phyloP scores from a whole-genome alignment of 2,888 invertebrate genomes.

The Agapetus fuscipes region DNA sequence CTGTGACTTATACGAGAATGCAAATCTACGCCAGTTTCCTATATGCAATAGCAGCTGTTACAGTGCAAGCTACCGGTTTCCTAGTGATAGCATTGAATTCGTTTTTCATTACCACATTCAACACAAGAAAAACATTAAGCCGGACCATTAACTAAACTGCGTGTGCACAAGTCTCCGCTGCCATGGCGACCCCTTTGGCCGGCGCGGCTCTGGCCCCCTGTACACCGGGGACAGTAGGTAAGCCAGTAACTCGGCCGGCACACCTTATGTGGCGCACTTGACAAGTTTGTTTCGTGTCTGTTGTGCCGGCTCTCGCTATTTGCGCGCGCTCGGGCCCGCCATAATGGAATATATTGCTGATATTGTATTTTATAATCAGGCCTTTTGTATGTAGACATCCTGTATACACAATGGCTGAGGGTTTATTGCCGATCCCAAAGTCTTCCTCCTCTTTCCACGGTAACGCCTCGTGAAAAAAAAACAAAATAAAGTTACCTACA shows the following conservation, averaged over 20 bases:
- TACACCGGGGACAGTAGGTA: too few relatives aligned
- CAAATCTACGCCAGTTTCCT: too few relatives aligned
- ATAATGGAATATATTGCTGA: conserved; percentile 22
- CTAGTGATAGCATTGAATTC: too few relatives aligned
- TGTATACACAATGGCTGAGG: conserved; percentile 21
- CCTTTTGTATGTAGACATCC: conserved; percentile 22
- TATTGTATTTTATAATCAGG: conserved; percentile 22
- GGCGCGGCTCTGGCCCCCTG: neutral
- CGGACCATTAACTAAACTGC: too few relatives aligned
- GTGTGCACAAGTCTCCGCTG: too few relatives aligned
- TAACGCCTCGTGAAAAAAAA: neutral
- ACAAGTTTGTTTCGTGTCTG: conserved; percentile 22
- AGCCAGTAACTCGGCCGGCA: conserved; percentile 13
- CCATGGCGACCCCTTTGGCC: too few relatives aligned
- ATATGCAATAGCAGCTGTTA: too few relatives aligned
- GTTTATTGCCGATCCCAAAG: conserved; percentile 14
- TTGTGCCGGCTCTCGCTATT: conserved; percentile 18
- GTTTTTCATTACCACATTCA: too few relatives aligned
- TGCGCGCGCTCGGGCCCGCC: conserved; percentile 16
- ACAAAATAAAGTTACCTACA: neutral
- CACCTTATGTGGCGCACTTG: conserved; percentile 21
- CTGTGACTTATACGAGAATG: too few relatives aligned
- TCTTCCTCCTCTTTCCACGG: neutral
- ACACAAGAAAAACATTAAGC: too few relatives aligned
- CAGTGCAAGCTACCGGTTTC: too few relatives aligned